phyloP scores from a whole-genome alignment of 2,888 invertebrate species.

The Pyrocoelia pectoralis region DNA sequence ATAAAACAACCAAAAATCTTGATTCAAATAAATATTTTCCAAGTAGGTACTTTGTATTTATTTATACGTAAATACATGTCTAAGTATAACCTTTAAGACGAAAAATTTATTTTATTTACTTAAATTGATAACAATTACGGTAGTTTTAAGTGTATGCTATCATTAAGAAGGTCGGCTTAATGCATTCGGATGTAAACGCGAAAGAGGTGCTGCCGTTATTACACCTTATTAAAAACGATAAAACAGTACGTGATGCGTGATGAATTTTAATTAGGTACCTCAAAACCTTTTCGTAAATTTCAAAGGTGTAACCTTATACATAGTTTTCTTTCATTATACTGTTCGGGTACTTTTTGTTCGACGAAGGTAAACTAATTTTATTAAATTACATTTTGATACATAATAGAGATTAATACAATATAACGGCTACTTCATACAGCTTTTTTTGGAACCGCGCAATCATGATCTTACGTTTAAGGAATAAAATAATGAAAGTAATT shows the following conservation, averaged over 20 bases:
- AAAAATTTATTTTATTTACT: conserved; percentile 39
- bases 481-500: background rate
- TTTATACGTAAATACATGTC: conserved; percentile 29
- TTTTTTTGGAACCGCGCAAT: background rate
- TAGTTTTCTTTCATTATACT: background rate
- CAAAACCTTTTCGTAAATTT: background rate
- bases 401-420: background rate
- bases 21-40: conserved; percentile 14
- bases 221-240: conserved; percentile 16
- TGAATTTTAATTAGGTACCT: conserved; percentile 14
- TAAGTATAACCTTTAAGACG: background rate
- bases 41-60: conserved; percentile 14
- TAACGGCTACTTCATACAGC: background rate
- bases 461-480: background rate
- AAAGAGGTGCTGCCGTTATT: conserved; percentile 34
- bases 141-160: conserved; percentile 52
- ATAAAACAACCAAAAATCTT: conserved; percentile 9
- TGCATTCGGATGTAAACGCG: conserved; percentile 34
- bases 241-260: conserved; percentile 4
- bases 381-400: background rate
- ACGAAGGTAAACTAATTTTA: background rate
- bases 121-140: conserved; percentile 42
- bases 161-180: conserved; percentile 50
- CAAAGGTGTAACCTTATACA: no score
- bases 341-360: background rate